Conservation (phyloP, 2,888 invertebrate genomes). For the Rhingia rostrata region DNA sequence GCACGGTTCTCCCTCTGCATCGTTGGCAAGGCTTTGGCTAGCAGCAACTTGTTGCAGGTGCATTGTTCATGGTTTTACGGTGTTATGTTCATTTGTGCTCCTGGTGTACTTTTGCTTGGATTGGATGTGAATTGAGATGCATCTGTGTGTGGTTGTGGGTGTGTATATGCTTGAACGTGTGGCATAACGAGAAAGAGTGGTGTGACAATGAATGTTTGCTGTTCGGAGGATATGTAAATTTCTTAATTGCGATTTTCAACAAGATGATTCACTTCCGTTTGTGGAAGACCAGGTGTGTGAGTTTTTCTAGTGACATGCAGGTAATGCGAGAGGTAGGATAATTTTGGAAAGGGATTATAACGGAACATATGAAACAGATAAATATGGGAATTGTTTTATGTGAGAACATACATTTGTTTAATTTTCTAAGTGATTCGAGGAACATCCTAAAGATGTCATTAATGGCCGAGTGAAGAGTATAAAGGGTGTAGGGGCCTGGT, state of each 20-base stretch:
- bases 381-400: too few relatives aligned
- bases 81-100: conserved; percentile 1
- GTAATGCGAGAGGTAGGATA: too few relatives aligned
- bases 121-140: not conserved
- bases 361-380: too few relatives aligned
- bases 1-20: not conserved
- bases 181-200: not conserved
- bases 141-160: not conserved
- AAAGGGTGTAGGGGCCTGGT: too few relatives aligned
- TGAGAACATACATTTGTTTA: too few relatives aligned
- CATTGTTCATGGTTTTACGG: not conserved
- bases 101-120: not conserved
- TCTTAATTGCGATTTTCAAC: conserved; percentile 9
- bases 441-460: too few relatives aligned
- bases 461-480: too few relatives aligned
- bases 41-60: conserved; percentile 38
- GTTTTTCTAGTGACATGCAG: not conserved
- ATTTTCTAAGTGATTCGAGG: too few relatives aligned
- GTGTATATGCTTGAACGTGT: not conserved
- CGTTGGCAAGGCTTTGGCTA: conserved; percentile 10
- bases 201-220: conserved; percentile 2
- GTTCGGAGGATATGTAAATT: conserved; percentile 6
- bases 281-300: not conserved
- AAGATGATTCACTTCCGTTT: not conserved
- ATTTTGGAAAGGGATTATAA: too few relatives aligned